Conservation (phyloP, 2,797 vertebrate species). For the Menidia menidia region DNA sequence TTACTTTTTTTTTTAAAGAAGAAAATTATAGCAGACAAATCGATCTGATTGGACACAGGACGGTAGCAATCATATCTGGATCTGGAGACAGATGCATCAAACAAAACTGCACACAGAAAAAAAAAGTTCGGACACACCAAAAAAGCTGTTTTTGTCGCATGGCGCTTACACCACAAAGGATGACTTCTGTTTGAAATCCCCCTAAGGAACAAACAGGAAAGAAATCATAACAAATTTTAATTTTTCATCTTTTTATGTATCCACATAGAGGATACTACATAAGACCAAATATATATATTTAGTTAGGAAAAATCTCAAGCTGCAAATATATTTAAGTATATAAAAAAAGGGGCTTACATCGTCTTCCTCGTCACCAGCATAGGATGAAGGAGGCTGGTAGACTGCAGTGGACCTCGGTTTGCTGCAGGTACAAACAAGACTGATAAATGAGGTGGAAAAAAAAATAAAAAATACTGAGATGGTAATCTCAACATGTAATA, state of each 20-base stretch:
- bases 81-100: constrained; percentile 6
- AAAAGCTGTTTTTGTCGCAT: not conserved
- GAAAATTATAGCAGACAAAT: too few species aligned
- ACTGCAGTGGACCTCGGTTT: constrained; percentile 82
- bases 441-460: not conserved
- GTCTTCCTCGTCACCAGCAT: constrained; percentile 73
- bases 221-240: not conserved
- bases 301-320: too few species aligned
- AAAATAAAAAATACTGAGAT: too few species aligned
- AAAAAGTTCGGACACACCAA: constrained; percentile 1
- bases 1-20: too few species aligned
- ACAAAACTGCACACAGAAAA: constrained; percentile 25
- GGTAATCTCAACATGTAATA: too few species aligned
- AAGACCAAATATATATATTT: too few species aligned
- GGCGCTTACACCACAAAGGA: constrained; percentile 91
- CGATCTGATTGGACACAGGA: too few species aligned
- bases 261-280: not conserved
- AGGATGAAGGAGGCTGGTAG: constrained; percentile 79
- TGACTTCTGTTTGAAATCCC: constrained; percentile 93
- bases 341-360: constrained; percentile 82
- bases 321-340: too few species aligned
- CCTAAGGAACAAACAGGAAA: constrained; percentile 73
- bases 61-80: not conserved
- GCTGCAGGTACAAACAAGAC: constrained; percentile 49
- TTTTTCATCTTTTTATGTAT: not conserved